Percentiles rank a stretch among this genome's conserved stretches.
phyloP scores from a whole-genome alignment of 2,113 vertebrate genomes.

The Alces alces region DNA sequence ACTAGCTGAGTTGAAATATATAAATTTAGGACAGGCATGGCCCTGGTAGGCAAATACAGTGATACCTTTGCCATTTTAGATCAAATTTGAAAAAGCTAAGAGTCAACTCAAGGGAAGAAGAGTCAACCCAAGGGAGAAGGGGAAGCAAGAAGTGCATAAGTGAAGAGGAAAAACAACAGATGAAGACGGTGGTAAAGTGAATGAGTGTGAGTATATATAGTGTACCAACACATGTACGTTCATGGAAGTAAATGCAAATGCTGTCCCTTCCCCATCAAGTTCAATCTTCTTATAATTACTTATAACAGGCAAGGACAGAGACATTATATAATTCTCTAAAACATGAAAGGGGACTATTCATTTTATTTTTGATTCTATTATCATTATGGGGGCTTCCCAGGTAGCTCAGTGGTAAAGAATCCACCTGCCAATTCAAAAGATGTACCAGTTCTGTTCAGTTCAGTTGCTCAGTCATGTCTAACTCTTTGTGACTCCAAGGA shows the following conservation, averaged over 20 bases:
- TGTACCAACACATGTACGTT: rapidly evolving
- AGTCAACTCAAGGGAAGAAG: background rate
- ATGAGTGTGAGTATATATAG: background rate
- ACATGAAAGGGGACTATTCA: background rate
- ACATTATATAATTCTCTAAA: background rate
- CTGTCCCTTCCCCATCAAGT: background rate
- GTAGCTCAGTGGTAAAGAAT: background rate
- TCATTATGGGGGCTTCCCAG: background rate
- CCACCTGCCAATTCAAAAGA: background rate
- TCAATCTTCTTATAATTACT: background rate
- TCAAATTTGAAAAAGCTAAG: background rate
- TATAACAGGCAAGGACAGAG: background rate
- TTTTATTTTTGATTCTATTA: background rate
- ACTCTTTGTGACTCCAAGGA: background rate
- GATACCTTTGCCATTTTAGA: background rate
- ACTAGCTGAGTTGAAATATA: background rate
- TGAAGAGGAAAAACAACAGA: background rate
- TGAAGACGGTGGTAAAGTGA: rapidly evolving
- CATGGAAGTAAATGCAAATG: background rate
- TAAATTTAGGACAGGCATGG: background rate
- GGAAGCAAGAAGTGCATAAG: background rate
- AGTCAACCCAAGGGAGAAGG: background rate
- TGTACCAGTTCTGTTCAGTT: background rate
- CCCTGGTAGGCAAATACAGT: background rate
- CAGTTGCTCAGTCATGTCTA: background rate